Conservation (phyloP, 2,113 vertebrate genomes). For the Oreochromis aureus region DNA sequence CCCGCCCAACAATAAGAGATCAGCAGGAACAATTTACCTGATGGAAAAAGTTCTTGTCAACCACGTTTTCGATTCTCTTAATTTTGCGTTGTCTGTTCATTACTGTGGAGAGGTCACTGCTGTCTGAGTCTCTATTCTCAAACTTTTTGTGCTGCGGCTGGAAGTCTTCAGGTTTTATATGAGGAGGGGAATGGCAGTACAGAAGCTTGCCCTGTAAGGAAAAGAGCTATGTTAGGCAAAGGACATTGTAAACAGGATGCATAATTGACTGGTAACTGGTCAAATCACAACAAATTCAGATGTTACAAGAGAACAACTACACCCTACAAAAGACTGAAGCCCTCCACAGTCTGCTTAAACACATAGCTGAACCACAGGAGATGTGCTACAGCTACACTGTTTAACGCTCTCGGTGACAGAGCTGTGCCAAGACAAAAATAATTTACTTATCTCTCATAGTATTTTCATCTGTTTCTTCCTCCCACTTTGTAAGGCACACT, state of each 20-base stretch:
- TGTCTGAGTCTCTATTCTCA: background rate
- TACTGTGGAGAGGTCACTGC: background rate
- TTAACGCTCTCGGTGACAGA: background rate
- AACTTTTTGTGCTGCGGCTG: conserved; percentile 78
- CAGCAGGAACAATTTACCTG: conserved; percentile 70
- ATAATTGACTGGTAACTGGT: background rate
- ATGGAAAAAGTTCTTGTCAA: conserved; percentile 92
- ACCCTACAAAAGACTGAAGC: background rate
- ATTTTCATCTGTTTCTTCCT: accelerated
- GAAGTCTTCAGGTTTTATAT: conserved; percentile 76
- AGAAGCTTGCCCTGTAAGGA: conserved; percentile 85
- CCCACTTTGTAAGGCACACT: accelerated
- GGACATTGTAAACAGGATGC: background rate
- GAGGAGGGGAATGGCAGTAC: conserved; percentile 88
- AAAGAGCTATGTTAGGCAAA: background rate
- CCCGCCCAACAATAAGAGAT: background rate
- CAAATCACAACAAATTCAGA: background rate
- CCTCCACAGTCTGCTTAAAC: background rate
- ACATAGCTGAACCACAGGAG: background rate
- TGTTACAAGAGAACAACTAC: background rate
- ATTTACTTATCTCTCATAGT: accelerated
- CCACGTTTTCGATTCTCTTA: conserved; percentile 86
- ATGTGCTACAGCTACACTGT: background rate
- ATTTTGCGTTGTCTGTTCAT: conserved; percentile 60
- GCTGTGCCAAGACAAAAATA: background rate